phyloP scores from a whole-genome alignment of 2,797 vertebrate species.

The Psittacula derbiana region DNA sequence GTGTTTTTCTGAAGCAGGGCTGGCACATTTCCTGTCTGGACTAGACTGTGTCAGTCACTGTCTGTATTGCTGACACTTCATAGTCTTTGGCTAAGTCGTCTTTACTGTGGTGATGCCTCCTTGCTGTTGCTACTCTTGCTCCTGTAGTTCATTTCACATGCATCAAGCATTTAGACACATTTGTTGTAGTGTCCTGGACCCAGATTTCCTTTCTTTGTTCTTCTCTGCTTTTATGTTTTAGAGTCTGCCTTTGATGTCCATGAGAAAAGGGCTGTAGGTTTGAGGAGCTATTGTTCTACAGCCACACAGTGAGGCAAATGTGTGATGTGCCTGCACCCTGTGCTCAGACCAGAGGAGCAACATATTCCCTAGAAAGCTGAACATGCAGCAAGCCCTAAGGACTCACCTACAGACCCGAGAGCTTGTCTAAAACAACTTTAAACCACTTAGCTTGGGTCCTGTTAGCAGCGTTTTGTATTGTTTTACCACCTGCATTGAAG shows the following conservation, averaged over 20 bases:
- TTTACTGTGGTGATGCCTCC: neutral
- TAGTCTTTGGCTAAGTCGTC: neutral
- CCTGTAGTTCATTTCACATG: neutral
- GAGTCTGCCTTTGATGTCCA: neutral
- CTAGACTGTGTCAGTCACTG: fast-evolving
- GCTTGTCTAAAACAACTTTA: neutral
- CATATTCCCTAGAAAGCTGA: fast-evolving
- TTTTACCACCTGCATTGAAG: neutral
- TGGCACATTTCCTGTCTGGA: neutral
- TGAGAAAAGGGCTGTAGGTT: neutral
- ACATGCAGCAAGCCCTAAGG: neutral
- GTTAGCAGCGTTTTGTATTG: neutral
- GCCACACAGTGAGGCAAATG: fast-evolving
- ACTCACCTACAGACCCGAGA: neutral
- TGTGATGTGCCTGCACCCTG: neutral
- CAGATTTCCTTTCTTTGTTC: neutral
- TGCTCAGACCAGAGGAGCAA: neutral
- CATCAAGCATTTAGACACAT: too few relatives aligned
- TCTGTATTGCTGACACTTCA: neutral
- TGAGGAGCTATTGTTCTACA: neutral
- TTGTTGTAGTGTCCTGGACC: neutral
- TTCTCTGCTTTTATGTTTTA: neutral
- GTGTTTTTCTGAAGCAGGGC: neutral
- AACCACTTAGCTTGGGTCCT: neutral
- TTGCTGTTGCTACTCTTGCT: fast-evolving